Evolutionary conservation across 2,888 invertebrate species (phyloP), one percentile per base, ranked within the genome.

Genomic region (Automeris io): DNA sequence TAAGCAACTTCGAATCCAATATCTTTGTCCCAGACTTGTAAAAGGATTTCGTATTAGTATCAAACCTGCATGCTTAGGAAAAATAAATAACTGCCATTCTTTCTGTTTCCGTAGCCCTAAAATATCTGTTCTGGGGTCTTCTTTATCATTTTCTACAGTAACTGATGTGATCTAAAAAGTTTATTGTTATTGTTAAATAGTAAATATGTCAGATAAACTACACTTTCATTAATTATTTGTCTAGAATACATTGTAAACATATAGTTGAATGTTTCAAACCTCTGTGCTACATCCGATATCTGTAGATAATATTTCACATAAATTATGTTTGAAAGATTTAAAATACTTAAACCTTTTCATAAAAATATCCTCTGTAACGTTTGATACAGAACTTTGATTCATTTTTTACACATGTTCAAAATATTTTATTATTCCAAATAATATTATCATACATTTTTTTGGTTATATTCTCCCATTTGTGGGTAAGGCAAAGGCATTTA

Each of bases 21-120:
- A 93, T 39, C 92, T 89, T 71, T 97, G 95, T 0, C 95, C 95
- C 16, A 82, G 60, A 5, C 77, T 49, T 18, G 92, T 93, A 67
- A 97, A 98, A 9, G 97, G 96, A 77, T 97, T 96, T 54, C 85
- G 88, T 41, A 98, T 92, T 36, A 94, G 89, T 50, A 95, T 74
- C 35, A 97, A 87, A n/a, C 96, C 95, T 42, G 92, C 90, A 47
- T 90, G 88, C 23, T 85, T 66, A n/a, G 57, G 52, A 16, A 94
- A 78, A 46, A 87, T 80, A 61, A 85, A 93, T 24, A 90, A 71
- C 55, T 88, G 78, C 95, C 95, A 95, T 23, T 87, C 65, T 18
- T 48, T 50, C 1, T 49, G 33, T 23, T 56, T 54, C 39, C 44
- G 52, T 33, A 86, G 51, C 11, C 86, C 85, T 40, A 85, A 46